Evolutionary conservation across 2,888 invertebrate species (phyloP).

Genomic region (Galerucella nymphaeae): DNA sequence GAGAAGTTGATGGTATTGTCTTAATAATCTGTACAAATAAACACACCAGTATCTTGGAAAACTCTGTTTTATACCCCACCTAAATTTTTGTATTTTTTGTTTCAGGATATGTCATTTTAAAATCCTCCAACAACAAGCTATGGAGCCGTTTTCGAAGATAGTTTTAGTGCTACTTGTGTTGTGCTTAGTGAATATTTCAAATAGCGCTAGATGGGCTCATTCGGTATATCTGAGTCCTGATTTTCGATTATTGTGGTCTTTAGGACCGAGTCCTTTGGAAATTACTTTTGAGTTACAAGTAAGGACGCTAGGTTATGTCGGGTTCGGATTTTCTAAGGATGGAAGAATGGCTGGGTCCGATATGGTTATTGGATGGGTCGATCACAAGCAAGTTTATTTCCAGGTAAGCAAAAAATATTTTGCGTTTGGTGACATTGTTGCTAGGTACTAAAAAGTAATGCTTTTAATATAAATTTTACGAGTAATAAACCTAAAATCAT

Average conservation of each 20-base stretch:
- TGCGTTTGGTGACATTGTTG: background rate
- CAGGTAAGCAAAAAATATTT: slow-evolving; percentile 71
- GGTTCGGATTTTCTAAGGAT: slow-evolving; percentile 85
- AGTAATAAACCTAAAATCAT: background rate
- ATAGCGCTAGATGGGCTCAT: slow-evolving; percentile 65
- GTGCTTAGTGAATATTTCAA: slow-evolving; percentile 58
- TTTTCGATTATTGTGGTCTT: slow-evolving; percentile 76
- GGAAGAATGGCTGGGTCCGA: slow-evolving; percentile 86
- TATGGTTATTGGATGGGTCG: slow-evolving; percentile 91
- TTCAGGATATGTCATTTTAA: slow-evolving; percentile 51
- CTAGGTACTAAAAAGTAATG: slow-evolving; percentile 5
- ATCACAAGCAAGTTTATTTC: slow-evolving; percentile 82
- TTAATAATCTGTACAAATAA: slow-evolving; percentile 9
- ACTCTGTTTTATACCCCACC: too few relatives aligned
- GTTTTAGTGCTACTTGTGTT: slow-evolving; percentile 51
- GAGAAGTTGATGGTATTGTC: background rate
- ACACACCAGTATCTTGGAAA: slow-evolving; percentile 1
- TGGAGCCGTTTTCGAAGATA: slow-evolving; percentile 46
- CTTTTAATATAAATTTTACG: background rate
- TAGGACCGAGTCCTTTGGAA: slow-evolving; percentile 75
- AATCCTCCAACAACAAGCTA: slow-evolving; percentile 27
- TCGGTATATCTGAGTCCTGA: slow-evolving; percentile 69
- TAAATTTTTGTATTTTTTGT: slow-evolving; percentile 34
- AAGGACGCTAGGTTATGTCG: slow-evolving; percentile 86
- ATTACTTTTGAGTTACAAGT: slow-evolving; percentile 87